Evolutionary conservation across 1,140 invertebrate genomes (phyloP), one percentile per base, ranked within the genome.

Genomic region (Drosophila tani): DNA sequence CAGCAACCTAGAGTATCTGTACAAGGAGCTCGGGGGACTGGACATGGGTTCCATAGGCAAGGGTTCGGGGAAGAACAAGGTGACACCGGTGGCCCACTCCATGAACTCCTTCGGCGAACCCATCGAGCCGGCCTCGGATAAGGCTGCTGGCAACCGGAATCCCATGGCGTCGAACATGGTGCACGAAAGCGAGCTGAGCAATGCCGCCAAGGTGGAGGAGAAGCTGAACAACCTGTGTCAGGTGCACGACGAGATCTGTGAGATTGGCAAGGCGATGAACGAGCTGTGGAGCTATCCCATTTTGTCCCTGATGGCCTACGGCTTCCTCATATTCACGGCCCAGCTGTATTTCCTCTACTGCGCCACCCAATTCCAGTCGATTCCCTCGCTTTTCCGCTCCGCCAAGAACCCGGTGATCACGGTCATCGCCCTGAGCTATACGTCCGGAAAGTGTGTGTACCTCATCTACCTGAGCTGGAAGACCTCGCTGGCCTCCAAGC

Each of bases 331-430:
- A 55, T 92, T 93, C 35, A 93, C 92, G 29, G 92, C 92, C 0
- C 92, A 93, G 71, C 57, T 93, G 11, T 93, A 93, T 75, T 93
- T 93, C 43, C 60, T 93, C 0, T 93, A 93, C 62, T 93, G 92
- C 47, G 88, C 86, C 9, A 87, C 91, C 0, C 85, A 82, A 7
- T 35, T 21, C 2, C 92, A 93, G 67, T 57, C 64, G 41, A 92
- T 93, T 63, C 92, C 92, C 2, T 81, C 86, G 1, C 46, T 93
- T 12, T 93, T 93, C 32, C 82, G 88, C 1, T 92, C 92, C 8
- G 91, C 92, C 7, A 91, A 92, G 69, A 91, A 85, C 70, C 79
- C 92, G 6, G 55, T 77, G 7, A 91, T 93, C 35, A 92, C 92
- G 0, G 81, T 80, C 7, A 79, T 92, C 8, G 80, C 70, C 6